phyloP scores from a whole-genome alignment of 2,797 vertebrate species.

The Aselliscus stoliczkanus region DNA sequence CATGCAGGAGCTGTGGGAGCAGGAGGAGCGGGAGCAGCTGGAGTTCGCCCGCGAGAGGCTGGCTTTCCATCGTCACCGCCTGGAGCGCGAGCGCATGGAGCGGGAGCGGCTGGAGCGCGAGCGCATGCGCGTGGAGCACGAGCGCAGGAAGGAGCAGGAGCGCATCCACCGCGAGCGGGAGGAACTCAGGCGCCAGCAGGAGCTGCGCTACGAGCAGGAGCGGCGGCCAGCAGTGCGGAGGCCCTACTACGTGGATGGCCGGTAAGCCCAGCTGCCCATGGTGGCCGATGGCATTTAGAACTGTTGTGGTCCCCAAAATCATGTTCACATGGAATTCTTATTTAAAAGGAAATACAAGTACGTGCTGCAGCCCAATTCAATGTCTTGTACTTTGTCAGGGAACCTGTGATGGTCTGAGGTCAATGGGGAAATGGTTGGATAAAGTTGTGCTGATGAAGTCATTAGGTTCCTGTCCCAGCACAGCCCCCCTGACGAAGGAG shows the following conservation, averaged over 20 bases:
- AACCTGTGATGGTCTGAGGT: not conserved
- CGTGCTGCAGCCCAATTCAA: not conserved
- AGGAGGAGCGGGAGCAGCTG: slow-evolving; percentile 91
- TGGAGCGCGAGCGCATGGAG: slow-evolving; percentile 94
- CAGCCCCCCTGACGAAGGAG: not conserved
- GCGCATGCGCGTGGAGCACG: slow-evolving; percentile 92
- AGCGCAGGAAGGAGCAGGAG: slow-evolving; percentile 93
- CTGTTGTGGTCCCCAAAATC: no score
- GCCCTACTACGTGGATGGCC: slow-evolving; percentile 92
- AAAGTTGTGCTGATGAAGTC: not conserved
- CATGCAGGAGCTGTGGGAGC: slow-evolving; percentile 92
- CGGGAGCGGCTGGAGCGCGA: slow-evolving; percentile 94
- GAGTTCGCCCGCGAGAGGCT: slow-evolving; percentile 90
- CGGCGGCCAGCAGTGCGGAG: slow-evolving; percentile 87
- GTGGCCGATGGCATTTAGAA: not conserved
- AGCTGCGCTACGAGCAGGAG: slow-evolving; percentile 94
- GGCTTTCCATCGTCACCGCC: slow-evolving; percentile 91
- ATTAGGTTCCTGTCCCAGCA: not conserved
- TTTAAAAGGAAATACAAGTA: not conserved
- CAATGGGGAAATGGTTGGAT: no score
- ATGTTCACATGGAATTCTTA: not conserved
- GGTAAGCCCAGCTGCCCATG: slow-evolving; percentile 78
- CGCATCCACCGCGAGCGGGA: slow-evolving; percentile 94
- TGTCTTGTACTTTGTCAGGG: not conserved
- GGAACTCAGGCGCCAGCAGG: slow-evolving; percentile 94